Percentiles rank a stretch among this genome's conserved stretches.
phyloP scores from a whole-genome alignment of 1,140 invertebrate genomes.

The Vanessa tameamea region DNA sequence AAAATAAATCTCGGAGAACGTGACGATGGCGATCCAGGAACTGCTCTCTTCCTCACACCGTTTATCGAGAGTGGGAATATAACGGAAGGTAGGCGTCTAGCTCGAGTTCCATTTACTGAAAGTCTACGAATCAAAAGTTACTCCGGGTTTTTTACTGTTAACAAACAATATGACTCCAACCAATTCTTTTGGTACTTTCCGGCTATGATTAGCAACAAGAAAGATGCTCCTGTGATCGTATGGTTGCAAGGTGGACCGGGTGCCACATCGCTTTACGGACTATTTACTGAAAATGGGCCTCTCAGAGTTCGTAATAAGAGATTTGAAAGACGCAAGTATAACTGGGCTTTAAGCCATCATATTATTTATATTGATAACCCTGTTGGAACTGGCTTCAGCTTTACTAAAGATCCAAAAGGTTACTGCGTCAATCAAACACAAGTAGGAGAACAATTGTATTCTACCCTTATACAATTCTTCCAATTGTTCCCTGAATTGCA shows the following conservation, averaged over 20 bases:
- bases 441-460: conserved; percentile 85
- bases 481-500: conserved; percentile 85
- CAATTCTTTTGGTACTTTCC: conserved; percentile 91
- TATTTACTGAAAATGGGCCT: conserved; percentile 92
- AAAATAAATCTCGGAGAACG: conserved; percentile 58
- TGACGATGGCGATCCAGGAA: conserved; percentile 82
- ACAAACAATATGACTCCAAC: conserved; percentile 85
- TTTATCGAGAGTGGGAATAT: conserved; percentile 83
- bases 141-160: conserved; percentile 87
- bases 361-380: conserved; percentile 94
- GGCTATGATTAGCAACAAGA: conserved; percentile 76
- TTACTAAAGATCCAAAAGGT: conserved; percentile 84
- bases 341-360: conserved; percentile 88
- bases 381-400: conserved; percentile 90
- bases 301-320: conserved; percentile 74
- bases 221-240: conserved; percentile 84
- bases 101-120: conserved; percentile 69
- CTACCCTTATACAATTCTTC: conserved; percentile 87
- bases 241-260: conserved; percentile 92
- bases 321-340: conserved; percentile 82
- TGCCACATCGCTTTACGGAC: conserved; percentile 88
- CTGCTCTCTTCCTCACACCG: conserved; percentile 85
- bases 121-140: conserved; percentile 78
- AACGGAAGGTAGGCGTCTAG: conserved; percentile 56
- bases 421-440: conserved; percentile 84